Evolutionary conservation across 2,113 vertebrate species (phyloP).

Genomic region (Pomatorhinus ruficollis): DNA sequence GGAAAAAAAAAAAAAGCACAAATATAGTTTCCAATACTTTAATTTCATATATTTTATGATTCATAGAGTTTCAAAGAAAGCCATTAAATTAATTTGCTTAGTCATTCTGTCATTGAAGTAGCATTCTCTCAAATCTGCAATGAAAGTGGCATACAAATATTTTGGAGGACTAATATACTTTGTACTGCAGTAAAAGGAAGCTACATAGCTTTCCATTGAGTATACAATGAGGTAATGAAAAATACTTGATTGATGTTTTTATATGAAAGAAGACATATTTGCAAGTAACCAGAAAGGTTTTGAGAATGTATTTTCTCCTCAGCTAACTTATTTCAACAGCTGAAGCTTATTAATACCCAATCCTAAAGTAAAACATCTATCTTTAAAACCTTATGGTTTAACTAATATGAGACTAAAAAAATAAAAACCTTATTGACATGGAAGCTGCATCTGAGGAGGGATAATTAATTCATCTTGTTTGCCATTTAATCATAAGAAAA

Average conservation of each 20-base stretch:
- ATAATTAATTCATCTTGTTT: neutral
- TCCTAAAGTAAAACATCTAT: neutral
- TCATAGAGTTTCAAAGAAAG: neutral
- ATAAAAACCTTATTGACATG: neutral
- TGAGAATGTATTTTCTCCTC: neutral
- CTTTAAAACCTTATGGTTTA: neutral
- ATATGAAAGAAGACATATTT: neutral
- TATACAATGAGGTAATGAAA: neutral
- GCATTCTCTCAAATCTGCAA: neutral
- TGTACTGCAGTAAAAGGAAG: neutral
- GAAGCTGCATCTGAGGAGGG: neutral
- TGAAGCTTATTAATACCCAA: neutral
- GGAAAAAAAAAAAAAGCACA: neutral
- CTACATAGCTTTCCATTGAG: neutral
- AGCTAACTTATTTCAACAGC: neutral
- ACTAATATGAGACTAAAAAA: neutral
- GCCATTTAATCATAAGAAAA: neutral
- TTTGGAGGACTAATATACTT: neutral
- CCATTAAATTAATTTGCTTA: neutral
- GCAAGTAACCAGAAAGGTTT: neutral
- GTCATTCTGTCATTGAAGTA: neutral
- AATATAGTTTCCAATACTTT: neutral
- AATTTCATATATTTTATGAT: neutral
- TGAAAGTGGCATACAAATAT: neutral
- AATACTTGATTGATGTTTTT: neutral